phyloP scores from a whole-genome alignment of 2,113 vertebrate genomes.

The Rallus limicola region DNA sequence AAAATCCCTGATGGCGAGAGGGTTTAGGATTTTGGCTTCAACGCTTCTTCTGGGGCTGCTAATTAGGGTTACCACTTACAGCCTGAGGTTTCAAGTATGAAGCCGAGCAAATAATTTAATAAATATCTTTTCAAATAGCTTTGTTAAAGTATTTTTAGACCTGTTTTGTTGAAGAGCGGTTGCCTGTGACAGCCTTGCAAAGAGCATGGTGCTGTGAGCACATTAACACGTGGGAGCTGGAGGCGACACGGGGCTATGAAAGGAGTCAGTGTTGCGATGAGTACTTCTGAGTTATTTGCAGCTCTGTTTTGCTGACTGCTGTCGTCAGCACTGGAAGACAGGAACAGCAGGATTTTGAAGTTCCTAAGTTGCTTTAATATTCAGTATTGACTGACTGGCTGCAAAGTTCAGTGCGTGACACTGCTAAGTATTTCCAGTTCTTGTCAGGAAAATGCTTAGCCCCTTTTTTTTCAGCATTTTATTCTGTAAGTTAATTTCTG shows the following conservation, averaged over 20 bases:
- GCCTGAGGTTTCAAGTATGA: background rate
- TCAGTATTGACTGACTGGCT: background rate
- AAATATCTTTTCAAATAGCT: background rate
- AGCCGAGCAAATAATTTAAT: background rate
- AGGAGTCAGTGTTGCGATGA: background rate
- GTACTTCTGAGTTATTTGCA: background rate
- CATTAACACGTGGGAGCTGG: background rate
- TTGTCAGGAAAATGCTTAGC: background rate
- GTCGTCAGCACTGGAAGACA: background rate
- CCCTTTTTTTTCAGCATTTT: background rate
- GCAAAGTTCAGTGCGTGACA: background rate
- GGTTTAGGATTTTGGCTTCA: background rate
- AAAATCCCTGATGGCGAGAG: background rate
- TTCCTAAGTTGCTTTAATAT: background rate
- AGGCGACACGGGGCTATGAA: fast-evolving
- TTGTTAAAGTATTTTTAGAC: background rate
- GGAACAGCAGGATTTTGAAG: background rate
- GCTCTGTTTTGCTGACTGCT: constrained; percentile 20
- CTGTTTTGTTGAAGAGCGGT: background rate
- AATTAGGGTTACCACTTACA: background rate
- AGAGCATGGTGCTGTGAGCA: background rate
- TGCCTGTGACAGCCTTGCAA: background rate
- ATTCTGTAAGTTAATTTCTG: background rate
- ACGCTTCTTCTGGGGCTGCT: background rate
- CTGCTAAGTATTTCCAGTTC: background rate